Evolutionary conservation across 2,113 vertebrate genomes (phyloP), one percentile per base, ranked within the genome.

Genomic region (Urocolius indicus): DNA sequence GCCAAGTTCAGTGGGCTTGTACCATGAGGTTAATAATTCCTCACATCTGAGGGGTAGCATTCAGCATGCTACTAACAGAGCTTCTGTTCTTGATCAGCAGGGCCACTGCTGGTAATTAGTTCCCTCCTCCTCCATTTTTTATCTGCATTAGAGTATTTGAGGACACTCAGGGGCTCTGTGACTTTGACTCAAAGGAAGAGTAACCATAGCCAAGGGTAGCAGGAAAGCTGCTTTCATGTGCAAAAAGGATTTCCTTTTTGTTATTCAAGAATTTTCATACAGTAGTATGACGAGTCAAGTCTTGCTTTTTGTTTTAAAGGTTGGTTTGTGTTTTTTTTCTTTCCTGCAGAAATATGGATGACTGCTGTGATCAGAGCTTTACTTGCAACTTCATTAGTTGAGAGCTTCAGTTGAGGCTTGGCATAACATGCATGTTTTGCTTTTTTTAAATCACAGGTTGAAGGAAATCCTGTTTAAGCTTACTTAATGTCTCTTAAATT

Each of bases 371-470:
- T 96, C 88, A 94, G 86, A 94, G 69, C 75, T 82, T 77, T 43
- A 16, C 69, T 89, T 87, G 77, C 90, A 90, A 29, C 59, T 90
- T 89, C 43, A 48, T 97, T 94, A 97, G 80, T 97, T 96, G 95
- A 18, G 45, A 83, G 49, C 80, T 97, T 95, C 91, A 86, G 87
- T 91, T 71, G 76, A 77, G 81, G 57, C 52, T 87, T 93, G 85
- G 93, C 84, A 43, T 92, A 87, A 89, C 87, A 45, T 86, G 83
- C 92, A 84, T 96, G 81, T 91, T 91, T 73, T 20, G 32, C 24
- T 51, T 84, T 95, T 95, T 93, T 89, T 52, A 71, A 96, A 88
- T 97, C 96, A 90, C 55, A 92, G 80, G 67, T 96, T 96, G 95
- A 63, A 73, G 52, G 84, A 90, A 97, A 87, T 97, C 92, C 74